These are phyloP conservation scores for Muraenolepis orangiensis DNA, from an alignment of 2,797 vertebrate genomes.

Conservation along the genomic window DNA sequence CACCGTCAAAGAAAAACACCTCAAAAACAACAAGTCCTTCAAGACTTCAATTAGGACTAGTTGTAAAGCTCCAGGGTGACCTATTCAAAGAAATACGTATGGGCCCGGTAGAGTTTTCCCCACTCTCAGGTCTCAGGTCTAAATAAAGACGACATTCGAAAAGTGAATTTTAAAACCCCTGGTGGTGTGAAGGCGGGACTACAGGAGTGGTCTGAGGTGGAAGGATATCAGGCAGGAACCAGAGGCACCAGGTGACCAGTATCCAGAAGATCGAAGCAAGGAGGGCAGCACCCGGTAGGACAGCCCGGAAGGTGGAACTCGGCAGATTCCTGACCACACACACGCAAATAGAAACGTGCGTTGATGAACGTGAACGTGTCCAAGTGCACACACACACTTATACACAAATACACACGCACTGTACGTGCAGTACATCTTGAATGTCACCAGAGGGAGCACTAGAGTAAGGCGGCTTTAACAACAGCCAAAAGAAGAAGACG, in stretches of 20 bases:
- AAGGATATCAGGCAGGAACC: slow-evolving; percentile 97
- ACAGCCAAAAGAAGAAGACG: neutral
- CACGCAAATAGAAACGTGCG: slow-evolving; percentile 15
- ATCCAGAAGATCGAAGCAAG: slow-evolving; percentile 91
- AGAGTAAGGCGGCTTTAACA: neutral
- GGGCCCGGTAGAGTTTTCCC: too few relatives aligned
- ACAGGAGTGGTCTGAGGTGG: slow-evolving; percentile 13
- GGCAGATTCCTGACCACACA: slow-evolving; percentile 73
- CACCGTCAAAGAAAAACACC: slow-evolving; percentile 45
- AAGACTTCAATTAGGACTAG: neutral
- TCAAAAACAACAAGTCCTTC: neutral
- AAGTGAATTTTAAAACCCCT: too few relatives aligned
- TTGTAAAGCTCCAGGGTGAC: too few relatives aligned
- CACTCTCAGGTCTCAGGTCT: too few relatives aligned
- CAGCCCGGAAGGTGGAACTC: slow-evolving; percentile 65
- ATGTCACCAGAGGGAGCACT: neutral
- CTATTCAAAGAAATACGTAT: too few relatives aligned
- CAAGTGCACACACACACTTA: neutral
- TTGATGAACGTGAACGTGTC: neutral
- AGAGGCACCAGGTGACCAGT: slow-evolving; percentile 85
- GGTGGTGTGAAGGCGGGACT: neutral
- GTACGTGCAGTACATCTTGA: neutral
- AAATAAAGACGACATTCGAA: too few relatives aligned
- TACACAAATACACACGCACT: neutral
- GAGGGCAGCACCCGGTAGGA: slow-evolving; percentile 77